Percentiles rank a stretch among this genome's conserved stretches.
Conservation (phyloP, 2,888 invertebrate genomes). For the Trilocha varians region DNA sequence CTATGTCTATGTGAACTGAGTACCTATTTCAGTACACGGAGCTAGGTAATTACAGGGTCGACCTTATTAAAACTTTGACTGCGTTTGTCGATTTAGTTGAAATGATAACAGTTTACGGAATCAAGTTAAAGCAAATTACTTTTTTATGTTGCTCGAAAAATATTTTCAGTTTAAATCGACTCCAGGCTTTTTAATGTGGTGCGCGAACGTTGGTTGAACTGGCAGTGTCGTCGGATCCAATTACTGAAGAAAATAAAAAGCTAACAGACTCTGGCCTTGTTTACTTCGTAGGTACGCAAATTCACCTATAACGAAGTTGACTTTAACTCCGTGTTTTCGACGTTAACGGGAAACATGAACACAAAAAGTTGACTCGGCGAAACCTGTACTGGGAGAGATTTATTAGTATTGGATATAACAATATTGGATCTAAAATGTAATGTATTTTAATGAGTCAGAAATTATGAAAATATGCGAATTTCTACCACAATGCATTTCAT, state of each 20-base stretch:
- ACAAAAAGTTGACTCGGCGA: too few relatives aligned
- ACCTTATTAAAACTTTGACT: background rate
- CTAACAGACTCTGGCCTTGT: slow-evolving; percentile 38
- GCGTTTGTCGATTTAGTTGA: background rate
- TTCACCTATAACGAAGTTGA: slow-evolving; percentile 40
- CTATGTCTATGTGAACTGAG: too few relatives aligned
- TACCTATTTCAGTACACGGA: too few relatives aligned
- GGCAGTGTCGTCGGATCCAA: slow-evolving; percentile 36
- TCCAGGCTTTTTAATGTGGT: background rate
- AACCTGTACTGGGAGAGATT: too few relatives aligned
- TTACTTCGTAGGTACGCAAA: slow-evolving; percentile 36
- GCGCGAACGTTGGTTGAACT: slow-evolving; percentile 5
- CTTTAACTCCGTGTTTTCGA: slow-evolving; percentile 24
- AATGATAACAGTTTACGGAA: background rate
- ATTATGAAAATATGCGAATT: too few relatives aligned
- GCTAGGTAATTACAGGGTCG: too few relatives aligned
- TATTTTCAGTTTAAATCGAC: background rate
- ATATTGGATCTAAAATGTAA: too few relatives aligned
- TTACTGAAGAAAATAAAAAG: slow-evolving; percentile 49
- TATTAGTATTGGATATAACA: too few relatives aligned
- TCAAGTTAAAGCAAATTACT: background rate
- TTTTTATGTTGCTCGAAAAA: background rate
- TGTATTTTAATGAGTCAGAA: too few relatives aligned
- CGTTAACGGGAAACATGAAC: slow-evolving; percentile 18
- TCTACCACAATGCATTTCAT: too few relatives aligned